Percentiles rank a stretch among this genome's conserved stretches.
Evolutionary conservation across 2,888 invertebrate genomes (phyloP).

Genomic region (Polymixis flavicincta): DNA sequence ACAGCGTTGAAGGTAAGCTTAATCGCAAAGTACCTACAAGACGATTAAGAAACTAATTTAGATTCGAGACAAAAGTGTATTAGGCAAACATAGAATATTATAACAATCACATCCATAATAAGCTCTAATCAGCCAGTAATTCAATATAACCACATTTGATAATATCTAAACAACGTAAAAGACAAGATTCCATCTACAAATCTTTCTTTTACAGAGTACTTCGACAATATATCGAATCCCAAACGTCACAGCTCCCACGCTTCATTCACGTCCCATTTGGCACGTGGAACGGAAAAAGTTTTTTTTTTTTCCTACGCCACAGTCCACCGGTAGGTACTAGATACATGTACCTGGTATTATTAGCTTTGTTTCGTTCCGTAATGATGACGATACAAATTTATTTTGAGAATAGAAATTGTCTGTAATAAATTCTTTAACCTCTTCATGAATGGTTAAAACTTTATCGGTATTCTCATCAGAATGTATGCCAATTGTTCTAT

Average conservation of each 20-base stretch:
- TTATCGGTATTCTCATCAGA: background rate
- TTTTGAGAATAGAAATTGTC: background rate
- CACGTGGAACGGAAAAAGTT: conserved; percentile 30
- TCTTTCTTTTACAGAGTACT: conserved; percentile 10
- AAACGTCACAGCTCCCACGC: conserved; percentile 49
- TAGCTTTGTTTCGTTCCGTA: conserved; percentile 17
- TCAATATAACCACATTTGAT: background rate
- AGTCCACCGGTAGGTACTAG: background rate
- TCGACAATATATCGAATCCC: conserved; percentile 25
- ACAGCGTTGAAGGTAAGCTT: background rate
- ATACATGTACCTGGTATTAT: conserved; percentile 42
- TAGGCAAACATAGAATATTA: background rate
- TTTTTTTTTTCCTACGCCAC: conserved; percentile 33
- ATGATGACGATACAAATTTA: conserved; percentile 16
- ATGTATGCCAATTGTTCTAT: background rate
- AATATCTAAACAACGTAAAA: background rate
- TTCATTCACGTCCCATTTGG: conserved; percentile 49
- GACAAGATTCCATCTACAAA: background rate
- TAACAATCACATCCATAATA: background rate
- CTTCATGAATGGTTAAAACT: background rate
- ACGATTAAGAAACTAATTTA: background rate
- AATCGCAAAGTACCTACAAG: background rate
- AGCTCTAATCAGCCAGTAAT: background rate
- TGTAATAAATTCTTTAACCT: background rate
- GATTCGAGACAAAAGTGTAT: background rate